phyloP scores from a whole-genome alignment of 2,113 vertebrate genomes.

The Hypanus sabinus region DNA sequence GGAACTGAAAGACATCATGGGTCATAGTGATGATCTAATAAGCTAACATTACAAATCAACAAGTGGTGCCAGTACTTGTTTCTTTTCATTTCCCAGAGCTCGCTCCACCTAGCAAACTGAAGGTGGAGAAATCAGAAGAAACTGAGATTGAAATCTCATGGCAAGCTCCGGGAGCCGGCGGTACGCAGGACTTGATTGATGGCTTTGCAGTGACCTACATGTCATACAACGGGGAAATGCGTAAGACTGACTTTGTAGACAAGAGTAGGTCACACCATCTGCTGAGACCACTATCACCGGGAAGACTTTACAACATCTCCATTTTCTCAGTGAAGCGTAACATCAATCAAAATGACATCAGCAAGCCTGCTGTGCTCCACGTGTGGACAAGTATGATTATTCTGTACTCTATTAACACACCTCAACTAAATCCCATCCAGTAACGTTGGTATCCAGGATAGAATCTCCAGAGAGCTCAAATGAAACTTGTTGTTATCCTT shows the following conservation, averaged over 20 bases:
- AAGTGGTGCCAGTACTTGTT: neutral
- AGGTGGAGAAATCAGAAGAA: conserved; percentile 84
- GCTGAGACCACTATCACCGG: conserved; percentile 74
- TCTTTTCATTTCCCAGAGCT: conserved; percentile 67
- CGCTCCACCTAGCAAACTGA: conserved; percentile 82
- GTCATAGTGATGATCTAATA: neutral
- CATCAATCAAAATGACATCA: conserved; percentile 80
- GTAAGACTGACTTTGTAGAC: conserved; percentile 83
- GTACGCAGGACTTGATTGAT: conserved; percentile 66
- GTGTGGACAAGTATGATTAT: conserved; percentile 68
- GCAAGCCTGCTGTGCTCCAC: conserved; percentile 73
- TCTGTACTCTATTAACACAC: too few species aligned
- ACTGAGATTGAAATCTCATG: conserved; percentile 84
- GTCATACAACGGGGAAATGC: conserved; percentile 67
- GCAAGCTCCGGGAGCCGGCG: conserved; percentile 66
- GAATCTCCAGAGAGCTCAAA: neutral
- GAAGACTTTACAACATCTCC: conserved; percentile 90
- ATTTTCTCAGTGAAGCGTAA: conserved; percentile 88
- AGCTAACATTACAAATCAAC: neutral
- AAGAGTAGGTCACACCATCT: conserved; percentile 71
- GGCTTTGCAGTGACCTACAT: conserved; percentile 85
- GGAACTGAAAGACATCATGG: neutral
- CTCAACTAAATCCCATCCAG: neutral
- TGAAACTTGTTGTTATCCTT: too few species aligned
- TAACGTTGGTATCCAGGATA: too few species aligned